These are phyloP conservation scores for Phyllotreta cruciferae DNA, from an alignment of 2,888 invertebrate genomes.

Conservation along the genomic window DNA sequence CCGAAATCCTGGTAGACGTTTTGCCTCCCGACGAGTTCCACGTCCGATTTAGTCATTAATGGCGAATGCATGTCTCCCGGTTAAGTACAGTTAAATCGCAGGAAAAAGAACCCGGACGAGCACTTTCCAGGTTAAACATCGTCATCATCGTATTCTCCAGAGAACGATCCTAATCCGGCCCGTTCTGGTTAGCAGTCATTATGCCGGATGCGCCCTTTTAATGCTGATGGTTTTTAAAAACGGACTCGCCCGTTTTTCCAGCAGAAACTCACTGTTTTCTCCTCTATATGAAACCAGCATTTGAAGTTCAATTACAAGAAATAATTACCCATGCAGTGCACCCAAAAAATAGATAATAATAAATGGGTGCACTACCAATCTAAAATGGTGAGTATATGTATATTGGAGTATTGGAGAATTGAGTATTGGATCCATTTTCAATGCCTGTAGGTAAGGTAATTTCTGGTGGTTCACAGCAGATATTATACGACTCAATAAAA, in stretches of 20 bases:
- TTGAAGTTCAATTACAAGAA: no score
- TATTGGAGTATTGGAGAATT: no score
- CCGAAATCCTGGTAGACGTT: neutral
- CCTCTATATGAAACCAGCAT: no score
- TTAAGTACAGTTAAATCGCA: slow-evolving; percentile 16
- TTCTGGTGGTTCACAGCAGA: no score
- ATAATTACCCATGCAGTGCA: no score
- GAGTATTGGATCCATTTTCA: no score
- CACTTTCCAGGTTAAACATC: slow-evolving; percentile 27
- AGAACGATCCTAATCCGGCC: slow-evolving; percentile 31
- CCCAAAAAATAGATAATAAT: no score
- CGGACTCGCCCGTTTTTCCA: slow-evolving; percentile 27
- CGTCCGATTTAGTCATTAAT: slow-evolving; percentile 18
- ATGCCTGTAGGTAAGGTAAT: no score
- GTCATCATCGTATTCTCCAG: slow-evolving; percentile 29
- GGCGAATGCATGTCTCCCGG: slow-evolving; percentile 18
- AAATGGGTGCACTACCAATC: no score
- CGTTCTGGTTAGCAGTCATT: slow-evolving; percentile 4
- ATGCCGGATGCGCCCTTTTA: slow-evolving; percentile 31
- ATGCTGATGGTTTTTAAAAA: slow-evolving; percentile 35
- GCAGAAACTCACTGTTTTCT: no score
- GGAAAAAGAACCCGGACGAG: slow-evolving; percentile 18
- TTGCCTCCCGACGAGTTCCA: neutral
- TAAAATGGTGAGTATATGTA: no score
- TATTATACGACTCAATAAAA: no score